phyloP scores from a whole-genome alignment of 2,888 invertebrate genomes.

The Podabrus alpinus region DNA sequence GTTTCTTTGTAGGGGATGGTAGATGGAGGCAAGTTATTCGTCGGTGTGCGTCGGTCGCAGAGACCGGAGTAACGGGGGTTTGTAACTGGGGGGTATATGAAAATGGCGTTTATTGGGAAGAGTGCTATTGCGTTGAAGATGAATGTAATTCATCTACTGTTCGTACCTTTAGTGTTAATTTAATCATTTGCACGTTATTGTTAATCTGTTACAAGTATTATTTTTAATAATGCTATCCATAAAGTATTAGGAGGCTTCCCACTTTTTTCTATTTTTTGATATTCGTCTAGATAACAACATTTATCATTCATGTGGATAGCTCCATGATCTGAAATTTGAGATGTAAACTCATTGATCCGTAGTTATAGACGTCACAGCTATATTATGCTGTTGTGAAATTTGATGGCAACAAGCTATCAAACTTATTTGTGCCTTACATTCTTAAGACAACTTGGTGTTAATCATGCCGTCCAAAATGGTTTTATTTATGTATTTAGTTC shows the following conservation, averaged over 20 bases:
- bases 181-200: constrained; percentile 6
- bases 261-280: background rate
- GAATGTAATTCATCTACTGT: constrained; percentile 71
- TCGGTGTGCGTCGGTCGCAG: constrained; percentile 87
- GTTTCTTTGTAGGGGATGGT: constrained; percentile 80
- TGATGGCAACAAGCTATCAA: background rate
- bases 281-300: background rate
- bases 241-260: background rate
- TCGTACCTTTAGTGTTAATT: constrained; percentile 4
- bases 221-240: background rate
- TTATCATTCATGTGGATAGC: background rate
- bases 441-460: background rate
- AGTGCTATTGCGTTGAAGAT: constrained; percentile 92
- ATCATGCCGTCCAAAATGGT: background rate
- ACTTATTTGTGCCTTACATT: background rate
- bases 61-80: constrained; percentile 90
- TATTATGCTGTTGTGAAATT: background rate
- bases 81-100: constrained; percentile 96
- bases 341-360: too few species aligned
- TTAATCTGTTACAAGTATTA: constrained; percentile 7
- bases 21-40: constrained; percentile 91
- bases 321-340: background rate
- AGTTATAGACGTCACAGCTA: too few species aligned
- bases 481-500: background rate
- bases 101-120: constrained; percentile 95